Conservation (phyloP, 2,113 vertebrate genomes). For the Pristiophorus japonicus region DNA sequence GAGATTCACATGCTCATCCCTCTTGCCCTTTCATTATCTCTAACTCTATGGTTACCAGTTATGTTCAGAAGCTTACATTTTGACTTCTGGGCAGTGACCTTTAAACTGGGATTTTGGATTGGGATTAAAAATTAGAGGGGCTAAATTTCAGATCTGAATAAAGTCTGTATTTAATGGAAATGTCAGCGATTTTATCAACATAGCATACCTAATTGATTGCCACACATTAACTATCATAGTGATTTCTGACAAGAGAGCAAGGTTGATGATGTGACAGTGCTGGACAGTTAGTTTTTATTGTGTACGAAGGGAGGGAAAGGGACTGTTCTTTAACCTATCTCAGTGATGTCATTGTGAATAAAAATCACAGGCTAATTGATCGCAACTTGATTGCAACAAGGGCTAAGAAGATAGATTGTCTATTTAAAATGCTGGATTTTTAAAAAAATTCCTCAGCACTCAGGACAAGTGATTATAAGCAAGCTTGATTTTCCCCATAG, state of each 20-base stretch:
- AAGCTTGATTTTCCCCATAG: not conserved
- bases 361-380: not conserved
- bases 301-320: not conserved
- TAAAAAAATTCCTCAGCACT: not conserved
- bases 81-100: not conserved
- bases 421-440: not conserved
- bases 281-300: not conserved
- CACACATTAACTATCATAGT: not conserved
- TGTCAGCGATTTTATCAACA: not conserved
- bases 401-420: not conserved
- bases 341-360: not conserved
- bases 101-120: not conserved
- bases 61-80: not conserved
- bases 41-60: not conserved
- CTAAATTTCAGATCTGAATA: not conserved
- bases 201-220: not conserved
- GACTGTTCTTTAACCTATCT: not conserved
- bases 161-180: not conserved
- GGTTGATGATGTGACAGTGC: not conserved
- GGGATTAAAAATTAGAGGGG: not conserved
- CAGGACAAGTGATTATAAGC: not conserved
- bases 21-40: not conserved
- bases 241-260: not conserved
- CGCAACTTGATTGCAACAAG: not conserved
- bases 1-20: not conserved